phyloP scores from a whole-genome alignment of 2,113 vertebrate species.

The Tautogolabrus adspersus region DNA sequence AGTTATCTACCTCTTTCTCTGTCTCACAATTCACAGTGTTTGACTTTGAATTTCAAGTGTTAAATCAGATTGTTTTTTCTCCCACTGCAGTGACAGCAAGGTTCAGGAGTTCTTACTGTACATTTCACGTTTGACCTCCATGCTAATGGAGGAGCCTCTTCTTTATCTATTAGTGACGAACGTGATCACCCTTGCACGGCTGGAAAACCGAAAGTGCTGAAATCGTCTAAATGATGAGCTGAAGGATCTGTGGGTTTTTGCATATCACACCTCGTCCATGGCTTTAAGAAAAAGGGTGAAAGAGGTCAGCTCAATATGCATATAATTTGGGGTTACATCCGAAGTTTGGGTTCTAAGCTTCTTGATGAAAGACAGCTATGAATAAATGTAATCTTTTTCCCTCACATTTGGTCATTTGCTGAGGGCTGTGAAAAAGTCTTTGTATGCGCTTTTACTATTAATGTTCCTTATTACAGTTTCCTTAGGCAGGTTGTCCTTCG shows the following conservation, averaged over 20 bases:
- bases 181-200: constrained; percentile 68
- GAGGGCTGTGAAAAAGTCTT: constrained; percentile 70
- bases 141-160: constrained; percentile 61
- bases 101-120: constrained; percentile 38
- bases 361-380: constrained; percentile 81
- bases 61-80: constrained; percentile 48
- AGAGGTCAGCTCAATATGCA: constrained; percentile 83
- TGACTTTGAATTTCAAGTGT: constrained; percentile 61
- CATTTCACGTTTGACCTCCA: constrained; percentile 64
- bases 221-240: constrained; percentile 76
- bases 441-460: constrained; percentile 66
- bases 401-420: constrained; percentile 77
- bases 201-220: constrained; percentile 80
- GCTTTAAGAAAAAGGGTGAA: constrained; percentile 80
- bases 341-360: constrained; percentile 80
- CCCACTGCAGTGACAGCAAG: constrained; percentile 39
- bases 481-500: constrained; percentile 60
- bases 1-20: constrained; percentile 48
- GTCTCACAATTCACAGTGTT: constrained; percentile 48
- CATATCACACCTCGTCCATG: constrained; percentile 75
- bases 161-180: constrained; percentile 74
- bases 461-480: constrained; percentile 62
- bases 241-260: constrained; percentile 77
- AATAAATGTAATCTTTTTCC: constrained; percentile 83
- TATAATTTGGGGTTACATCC: constrained; percentile 82